Base-by-base conservation (phyloP, 2,113 vertebrate species). In the Tetrax tetrax region DNA sequence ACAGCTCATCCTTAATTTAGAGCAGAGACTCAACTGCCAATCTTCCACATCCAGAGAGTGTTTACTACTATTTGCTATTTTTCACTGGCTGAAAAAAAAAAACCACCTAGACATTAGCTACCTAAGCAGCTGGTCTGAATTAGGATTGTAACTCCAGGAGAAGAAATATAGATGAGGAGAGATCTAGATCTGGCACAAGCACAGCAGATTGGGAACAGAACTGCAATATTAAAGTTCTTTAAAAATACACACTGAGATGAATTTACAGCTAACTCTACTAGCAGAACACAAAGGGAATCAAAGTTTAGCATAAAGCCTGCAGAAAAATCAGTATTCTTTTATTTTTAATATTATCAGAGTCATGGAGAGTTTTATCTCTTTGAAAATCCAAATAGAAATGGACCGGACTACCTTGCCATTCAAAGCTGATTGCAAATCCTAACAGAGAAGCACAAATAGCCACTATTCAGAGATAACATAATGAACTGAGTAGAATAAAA, bases 61-160 rank as follows among this genome's bases (percentile, higher is more conserved):
- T 33, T 82, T 91, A 75, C 25, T 84, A 35, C 27, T 78, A 37
- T 76, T 96, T 82, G 43, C 22, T 82, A 25, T 63, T 95, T 90
- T 91, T 77, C 77, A 76, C 33, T 65, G 21, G 21, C 27, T 87
- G 50, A 89, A 93, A 88, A 82, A 65, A n/a, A 2, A 38, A 38
- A 38, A 10, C 38, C 38, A n/a, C n/a, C 14, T 65, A 93, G 70
- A 85, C 17, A 12, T 65, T 63, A 87, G 70, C 90, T 94, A 93
- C 81, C 74, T 93, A 57, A 88, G 54, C 89, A 94, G 61, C 66
- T 96, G 91, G 48, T 14, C 50, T 90, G 63, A 93, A 85, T 76
- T 88, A 94, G 24, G 29, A 45, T 65, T 91, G 84, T 93, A 87
- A 79, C 47, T 85, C 45, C 57, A 83, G 81, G 75, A 82, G 24